These are phyloP conservation scores for Dermatemys mawii DNA, from an alignment of 2,113 vertebrate genomes.

Conservation along the genomic window DNA sequence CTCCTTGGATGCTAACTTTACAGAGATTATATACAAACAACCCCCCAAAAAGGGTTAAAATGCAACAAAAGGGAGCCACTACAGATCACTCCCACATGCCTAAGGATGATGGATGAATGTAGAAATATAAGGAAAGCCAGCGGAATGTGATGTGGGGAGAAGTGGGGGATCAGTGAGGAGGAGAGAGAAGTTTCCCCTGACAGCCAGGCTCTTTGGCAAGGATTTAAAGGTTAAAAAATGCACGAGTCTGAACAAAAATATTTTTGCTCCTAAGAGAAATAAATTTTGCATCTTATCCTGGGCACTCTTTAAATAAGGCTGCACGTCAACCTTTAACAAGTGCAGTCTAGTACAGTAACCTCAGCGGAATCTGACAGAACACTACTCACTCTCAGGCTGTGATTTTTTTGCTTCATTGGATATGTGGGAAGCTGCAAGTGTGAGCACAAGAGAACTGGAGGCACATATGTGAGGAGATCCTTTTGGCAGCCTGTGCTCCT, in stretches of 20 bases:
- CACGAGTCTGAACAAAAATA: neutral
- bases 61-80: neutral
- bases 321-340: conserved; percentile 17
- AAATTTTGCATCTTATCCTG: neutral
- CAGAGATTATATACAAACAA: neutral
- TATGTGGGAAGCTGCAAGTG: conserved; percentile 47
- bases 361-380: conserved; percentile 5
- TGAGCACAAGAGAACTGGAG: conserved; percentile 29
- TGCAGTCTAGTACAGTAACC: conserved; percentile 25
- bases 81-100: neutral
- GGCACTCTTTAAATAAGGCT: conserved; percentile 34
- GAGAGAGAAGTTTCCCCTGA: conserved; percentile 7
- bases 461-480: conserved; percentile 42
- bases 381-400: conserved; percentile 16
- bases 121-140: neutral
- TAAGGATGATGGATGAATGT: neutral
- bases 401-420: conserved; percentile 45
- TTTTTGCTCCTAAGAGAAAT: conserved; percentile 30
- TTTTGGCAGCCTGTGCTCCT: conserved; percentile 43
- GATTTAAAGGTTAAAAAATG: conserved; percentile 27
- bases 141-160: neutral
- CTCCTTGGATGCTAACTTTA: neutral
- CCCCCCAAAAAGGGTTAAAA: neutral
- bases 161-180: neutral
- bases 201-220: neutral